Evolutionary conservation across 2,113 vertebrate species (phyloP), one percentile per base, ranked within the genome.

Genomic region (Leptobrachium ailaonicum): DNA sequence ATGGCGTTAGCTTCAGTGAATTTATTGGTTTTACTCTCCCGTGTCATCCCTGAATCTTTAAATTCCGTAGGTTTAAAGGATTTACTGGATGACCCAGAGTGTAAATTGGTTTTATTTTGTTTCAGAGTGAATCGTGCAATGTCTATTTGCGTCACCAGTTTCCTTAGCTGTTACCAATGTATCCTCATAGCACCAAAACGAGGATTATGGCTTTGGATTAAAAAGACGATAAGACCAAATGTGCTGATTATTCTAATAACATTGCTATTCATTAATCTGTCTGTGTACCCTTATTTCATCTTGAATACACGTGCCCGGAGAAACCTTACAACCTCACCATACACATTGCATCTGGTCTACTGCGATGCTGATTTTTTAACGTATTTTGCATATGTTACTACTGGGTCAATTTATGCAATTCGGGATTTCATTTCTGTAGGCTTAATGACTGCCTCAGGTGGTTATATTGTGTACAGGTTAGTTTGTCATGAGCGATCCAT

Each of bases 121-220:
- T 82, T 73, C 62, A 66, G 82, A 71, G 73, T 75, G 20, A 73
- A 50, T 14, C 50, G 82, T 11, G 75, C 75, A 2, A 77, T 82
- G 75, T 82, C 82, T 43, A 82, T 82, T 32, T 73, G 69, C 10
- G 6, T 77, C 41, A 82, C 82, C 74, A 68, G 66, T 67, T n/a
- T 82, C 41, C 75, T 82, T 12, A 82, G 82, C 63, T 73, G 75
- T 11, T 54, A 82, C 62, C 82, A 82, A 32, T 66, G 69, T 64
- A 69, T 82, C 12, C 45, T 73, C 7, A 78, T 82, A 70, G 75
- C 70, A 40, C 82, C 82, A 66, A 66, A 42, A 13, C 60, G 64
- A 41, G 40, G 12, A 1, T 1, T 47, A 14, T 75, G 71, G 79
- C 11, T 64, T 45, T 63, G 41, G 32, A 47, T 81, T 1, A 81